Conservation (phyloP, 2,888 invertebrate genomes). For the Corythucha ciliata region DNA sequence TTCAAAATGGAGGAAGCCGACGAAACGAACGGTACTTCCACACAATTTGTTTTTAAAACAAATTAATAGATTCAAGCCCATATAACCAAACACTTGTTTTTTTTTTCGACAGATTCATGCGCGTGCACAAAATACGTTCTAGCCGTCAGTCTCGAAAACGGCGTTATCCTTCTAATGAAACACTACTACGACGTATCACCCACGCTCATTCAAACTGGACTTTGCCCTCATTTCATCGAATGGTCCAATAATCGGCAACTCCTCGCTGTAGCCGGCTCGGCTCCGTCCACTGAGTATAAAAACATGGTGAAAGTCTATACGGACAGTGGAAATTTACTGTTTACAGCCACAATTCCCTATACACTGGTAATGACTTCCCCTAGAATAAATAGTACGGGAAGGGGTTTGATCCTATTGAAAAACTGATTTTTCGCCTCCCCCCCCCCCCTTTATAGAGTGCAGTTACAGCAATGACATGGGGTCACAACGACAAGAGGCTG, state of each 20-base stretch:
- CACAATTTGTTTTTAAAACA: background rate
- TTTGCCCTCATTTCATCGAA: conserved; percentile 78
- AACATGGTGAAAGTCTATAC: conserved; percentile 88
- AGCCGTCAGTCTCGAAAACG: conserved; percentile 80
- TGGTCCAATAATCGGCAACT: conserved; percentile 94
- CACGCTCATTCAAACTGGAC: conserved; percentile 70
- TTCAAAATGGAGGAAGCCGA: conserved; percentile 96
- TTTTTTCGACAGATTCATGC: conserved; percentile 24
- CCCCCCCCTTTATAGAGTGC: conserved; percentile 51
- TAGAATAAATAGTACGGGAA: background rate
- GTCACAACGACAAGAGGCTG: conserved; percentile 90
- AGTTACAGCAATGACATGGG: conserved; percentile 94
- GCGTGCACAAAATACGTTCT: conserved; percentile 60
- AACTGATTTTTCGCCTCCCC: background rate
- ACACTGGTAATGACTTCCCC: conserved; percentile 50
- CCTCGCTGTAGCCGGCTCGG: conserved; percentile 75
- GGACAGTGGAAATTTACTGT: conserved; percentile 70
- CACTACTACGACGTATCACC: conserved; percentile 92
- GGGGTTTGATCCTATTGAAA: background rate
- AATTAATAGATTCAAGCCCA: background rate
- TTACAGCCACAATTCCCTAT: conserved; percentile 68
- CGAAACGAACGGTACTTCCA: conserved; percentile 45
- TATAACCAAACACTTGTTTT: background rate
- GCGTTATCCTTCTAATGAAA: conserved; percentile 78
- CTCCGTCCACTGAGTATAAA: conserved; percentile 51